A percentile compares a stretch with the other conserved stretches of the same genome.
Conservation (phyloP, 2,113 vertebrate genomes). For the Actinemys pallida region DNA sequence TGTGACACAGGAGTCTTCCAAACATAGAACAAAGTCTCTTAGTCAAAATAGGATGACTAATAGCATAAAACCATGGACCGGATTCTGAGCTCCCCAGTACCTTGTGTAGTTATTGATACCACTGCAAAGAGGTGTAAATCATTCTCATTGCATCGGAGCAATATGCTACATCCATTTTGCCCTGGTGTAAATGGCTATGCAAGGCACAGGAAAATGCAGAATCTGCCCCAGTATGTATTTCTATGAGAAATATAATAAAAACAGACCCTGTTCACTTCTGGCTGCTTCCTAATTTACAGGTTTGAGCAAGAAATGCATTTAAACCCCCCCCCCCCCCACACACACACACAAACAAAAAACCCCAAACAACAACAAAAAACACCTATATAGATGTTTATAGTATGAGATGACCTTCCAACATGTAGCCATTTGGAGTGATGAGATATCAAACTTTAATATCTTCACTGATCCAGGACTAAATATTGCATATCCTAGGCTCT, state of each 20-base stretch:
- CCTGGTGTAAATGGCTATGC: constrained; percentile 60
- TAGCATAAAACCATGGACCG: constrained; percentile 51
- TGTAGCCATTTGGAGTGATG: neutral
- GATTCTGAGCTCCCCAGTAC: constrained; percentile 6
- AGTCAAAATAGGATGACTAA: constrained; percentile 66
- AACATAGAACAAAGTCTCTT: constrained; percentile 56
- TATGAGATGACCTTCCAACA: neutral
- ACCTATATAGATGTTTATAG: neutral
- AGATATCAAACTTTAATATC: neutral
- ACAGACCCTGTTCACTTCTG: constrained; percentile 14
- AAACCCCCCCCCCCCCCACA: too few species aligned
- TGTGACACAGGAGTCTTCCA: constrained; percentile 1
- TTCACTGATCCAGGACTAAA: neutral
- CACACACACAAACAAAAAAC: neutral
- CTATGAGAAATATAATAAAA: neutral
- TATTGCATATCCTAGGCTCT: neutral
- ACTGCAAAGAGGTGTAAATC: constrained; percentile 51
- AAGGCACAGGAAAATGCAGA: constrained; percentile 52
- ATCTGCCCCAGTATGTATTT: constrained; percentile 25
- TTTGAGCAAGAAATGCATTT: neutral
- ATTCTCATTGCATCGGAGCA: constrained; percentile 54
- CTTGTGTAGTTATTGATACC: constrained; percentile 57
- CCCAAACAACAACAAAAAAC: neutral
- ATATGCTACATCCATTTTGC: constrained; percentile 50
- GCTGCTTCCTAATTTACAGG: constrained; percentile 27